These are phyloP conservation scores for Tinea semifulvella DNA, from an alignment of 2,888 invertebrate genomes.

Conservation along the genomic window DNA sequence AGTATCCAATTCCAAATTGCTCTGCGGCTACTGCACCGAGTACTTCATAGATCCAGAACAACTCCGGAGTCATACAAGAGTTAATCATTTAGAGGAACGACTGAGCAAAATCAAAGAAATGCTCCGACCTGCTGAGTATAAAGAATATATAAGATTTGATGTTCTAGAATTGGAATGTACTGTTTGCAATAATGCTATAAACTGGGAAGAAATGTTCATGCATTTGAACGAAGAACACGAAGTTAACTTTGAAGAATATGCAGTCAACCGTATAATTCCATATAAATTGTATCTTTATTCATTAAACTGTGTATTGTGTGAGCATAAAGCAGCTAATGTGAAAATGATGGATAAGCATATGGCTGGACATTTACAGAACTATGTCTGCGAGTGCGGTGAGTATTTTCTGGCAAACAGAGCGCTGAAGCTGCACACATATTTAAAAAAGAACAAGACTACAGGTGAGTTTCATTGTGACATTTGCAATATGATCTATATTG, in stretches of 20 bases:
- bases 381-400: conserved; percentile 44
- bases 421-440: conserved; percentile 32
- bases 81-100: neutral
- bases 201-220: no score
- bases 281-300: no score
- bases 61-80: neutral
- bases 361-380: conserved; percentile 43
- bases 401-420: conserved; percentile 30
- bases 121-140: neutral
- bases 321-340: no score
- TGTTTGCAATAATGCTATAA: neutral
- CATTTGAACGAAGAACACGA: no score
- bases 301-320: no score
- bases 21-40: conserved; percentile 4
- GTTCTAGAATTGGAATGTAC: conserved; percentile 9
- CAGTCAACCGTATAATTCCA: conserved; percentile 27
- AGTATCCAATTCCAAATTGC: neutral
- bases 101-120: neutral
- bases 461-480: neutral
- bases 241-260: conserved; percentile 33
- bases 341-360: conserved; percentile 36
- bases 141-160: conserved; percentile 10
- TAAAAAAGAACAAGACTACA: neutral
- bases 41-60: neutral
- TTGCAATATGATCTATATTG: neutral